Evolutionary conservation across 2,888 invertebrate species (phyloP).

Genomic region (Drosophila picticornis): DNA sequence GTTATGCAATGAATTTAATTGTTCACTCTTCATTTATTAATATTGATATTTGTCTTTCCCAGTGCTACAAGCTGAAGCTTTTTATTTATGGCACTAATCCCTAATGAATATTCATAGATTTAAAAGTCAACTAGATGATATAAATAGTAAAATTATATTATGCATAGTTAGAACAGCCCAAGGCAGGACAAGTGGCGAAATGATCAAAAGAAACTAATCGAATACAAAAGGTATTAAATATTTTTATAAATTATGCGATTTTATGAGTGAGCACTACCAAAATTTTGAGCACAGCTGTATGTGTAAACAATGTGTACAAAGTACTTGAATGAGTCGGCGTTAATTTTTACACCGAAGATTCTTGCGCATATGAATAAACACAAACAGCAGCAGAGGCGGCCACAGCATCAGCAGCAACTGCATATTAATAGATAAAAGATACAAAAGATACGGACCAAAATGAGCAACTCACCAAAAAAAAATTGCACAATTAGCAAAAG

Average conservation of each 20-base stretch:
- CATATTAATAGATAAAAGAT: constrained; percentile 35
- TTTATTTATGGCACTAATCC: background rate
- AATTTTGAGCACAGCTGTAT: background rate
- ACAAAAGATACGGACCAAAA: constrained; percentile 43
- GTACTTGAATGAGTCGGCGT: constrained; percentile 61
- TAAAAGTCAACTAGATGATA: constrained; percentile 1
- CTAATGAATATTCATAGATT: background rate
- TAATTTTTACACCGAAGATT: constrained; percentile 76
- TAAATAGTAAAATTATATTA: background rate
- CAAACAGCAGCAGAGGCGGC: constrained; percentile 10
- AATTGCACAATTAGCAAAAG: constrained; percentile 76
- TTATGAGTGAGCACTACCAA: background rate
- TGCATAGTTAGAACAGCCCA: background rate
- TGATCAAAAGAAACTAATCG: background rate
- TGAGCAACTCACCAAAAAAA: constrained; percentile 61
- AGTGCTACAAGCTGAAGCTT: background rate
- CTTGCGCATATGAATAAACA: constrained; percentile 52
- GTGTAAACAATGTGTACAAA: constrained; percentile 35
- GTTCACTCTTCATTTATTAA: background rate
- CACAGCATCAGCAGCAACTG: constrained; percentile 19
- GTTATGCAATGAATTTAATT: background rate
- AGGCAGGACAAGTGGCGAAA: rapidly evolving
- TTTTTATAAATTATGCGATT: background rate
- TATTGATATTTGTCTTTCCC: background rate
- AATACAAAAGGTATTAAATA: background rate